Conservation (phyloP, 2,113 vertebrate genomes). For the Leptocoma aspasia region DNA sequence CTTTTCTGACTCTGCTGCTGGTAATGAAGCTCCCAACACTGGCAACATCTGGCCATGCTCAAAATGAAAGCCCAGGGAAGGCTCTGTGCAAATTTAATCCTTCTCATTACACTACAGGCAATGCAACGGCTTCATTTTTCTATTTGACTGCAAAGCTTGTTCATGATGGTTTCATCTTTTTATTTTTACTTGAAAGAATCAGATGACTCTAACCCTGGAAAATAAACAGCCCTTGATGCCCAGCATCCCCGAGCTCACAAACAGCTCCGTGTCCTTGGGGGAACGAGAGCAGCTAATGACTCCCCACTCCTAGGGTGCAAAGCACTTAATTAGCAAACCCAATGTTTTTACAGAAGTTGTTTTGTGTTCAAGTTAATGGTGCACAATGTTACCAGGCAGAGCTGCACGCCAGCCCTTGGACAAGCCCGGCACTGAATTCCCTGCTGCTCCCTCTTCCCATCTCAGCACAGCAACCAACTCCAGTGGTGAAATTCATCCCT, state of each 20-base stretch:
- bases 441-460: not conserved
- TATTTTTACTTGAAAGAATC: slow-evolving; percentile 30
- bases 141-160: not conserved
- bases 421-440: not conserved
- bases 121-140: not conserved
- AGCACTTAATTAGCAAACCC: slow-evolving; percentile 57
- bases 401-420: not conserved
- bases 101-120: not conserved
- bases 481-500: not conserved
- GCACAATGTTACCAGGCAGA: not conserved
- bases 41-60: not conserved
- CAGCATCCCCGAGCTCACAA: not conserved
- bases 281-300: not conserved
- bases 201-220: not conserved
- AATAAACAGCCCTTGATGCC: slow-evolving; percentile 22
- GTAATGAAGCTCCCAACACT: not conserved
- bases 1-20: not conserved
- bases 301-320: slow-evolving; percentile 4
- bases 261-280: slow-evolving; percentile 8
- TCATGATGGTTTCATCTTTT: not conserved
- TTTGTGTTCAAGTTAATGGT: slow-evolving; percentile 34
- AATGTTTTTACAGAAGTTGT: not conserved
- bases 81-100: not conserved
- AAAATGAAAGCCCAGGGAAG: not conserved
- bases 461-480: not conserved